Conservation (phyloP, 1,140 invertebrate species). For the Gryllus bimaculatus region DNA sequence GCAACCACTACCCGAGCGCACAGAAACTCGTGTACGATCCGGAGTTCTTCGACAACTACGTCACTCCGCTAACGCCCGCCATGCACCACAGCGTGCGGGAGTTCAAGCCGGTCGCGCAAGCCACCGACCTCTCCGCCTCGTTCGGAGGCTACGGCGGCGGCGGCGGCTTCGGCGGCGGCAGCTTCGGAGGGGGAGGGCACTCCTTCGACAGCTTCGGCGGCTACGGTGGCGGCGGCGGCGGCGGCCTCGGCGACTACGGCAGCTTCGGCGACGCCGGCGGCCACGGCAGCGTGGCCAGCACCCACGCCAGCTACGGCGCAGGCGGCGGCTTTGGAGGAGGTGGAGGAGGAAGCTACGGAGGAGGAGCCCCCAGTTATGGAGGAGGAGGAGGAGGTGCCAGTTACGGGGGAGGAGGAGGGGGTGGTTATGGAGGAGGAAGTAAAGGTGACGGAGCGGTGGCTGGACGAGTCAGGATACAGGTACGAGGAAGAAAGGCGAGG, state of each 20-base stretch:
- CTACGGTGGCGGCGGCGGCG: no score
- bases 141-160: not conserved
- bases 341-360: not conserved
- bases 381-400: no score
- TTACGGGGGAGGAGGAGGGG: not conserved
- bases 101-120: no score
- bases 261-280: no score
- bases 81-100: not conserved
- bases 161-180: not conserved
- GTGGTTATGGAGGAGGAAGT: not conserved
- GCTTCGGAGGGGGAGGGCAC: not conserved
- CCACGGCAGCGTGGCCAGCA: not conserved
- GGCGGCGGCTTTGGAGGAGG: no score
- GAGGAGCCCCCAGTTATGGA: not conserved
- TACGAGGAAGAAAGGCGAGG: not conserved
- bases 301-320: no score
- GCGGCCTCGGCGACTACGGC: no score
- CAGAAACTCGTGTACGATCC: not conserved
- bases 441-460: not conserved
- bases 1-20: no score
- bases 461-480: not conserved
- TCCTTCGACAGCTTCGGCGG: not conserved
- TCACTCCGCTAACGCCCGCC: not conserved
- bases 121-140: no score
- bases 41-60: not conserved